Base-by-base conservation (phyloP, 1,140 invertebrate species). In the Dendroctonus valens region DNA sequence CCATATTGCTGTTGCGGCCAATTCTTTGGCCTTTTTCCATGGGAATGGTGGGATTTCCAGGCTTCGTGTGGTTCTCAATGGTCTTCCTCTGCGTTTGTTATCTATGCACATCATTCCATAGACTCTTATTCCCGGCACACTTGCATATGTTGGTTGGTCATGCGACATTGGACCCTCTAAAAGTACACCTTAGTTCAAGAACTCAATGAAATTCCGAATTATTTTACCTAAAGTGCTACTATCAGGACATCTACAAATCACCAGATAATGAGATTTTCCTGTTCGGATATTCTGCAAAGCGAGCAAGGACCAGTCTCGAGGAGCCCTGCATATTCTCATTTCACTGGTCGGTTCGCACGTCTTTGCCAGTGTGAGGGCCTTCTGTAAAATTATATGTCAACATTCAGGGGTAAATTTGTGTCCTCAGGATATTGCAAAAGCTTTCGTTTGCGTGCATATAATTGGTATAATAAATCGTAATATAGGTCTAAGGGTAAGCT, bases 61-160 rank as follows among this genome's bases (percentile, higher is more conserved):
- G 77, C 70, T 80, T 74, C 77, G 83, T 72, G 73, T 80, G 70
- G 81, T 81, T 74, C 79, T 81, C 74, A 75, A 82, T 76, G 71
- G 79, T 72, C 79, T 83, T 73, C 74, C 81, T 70, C 82, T 82
- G 72, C 79, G 81, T 68, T 64, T 63, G 74, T 77, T 75, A 44
- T 79, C 83, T 0, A 91, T 89, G 78, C 94, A 95, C 87, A 96
- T 91, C 94, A 96, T 96, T 53, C 92, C 94, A 73, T 93, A 96
- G 5, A 96, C 92, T 67, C 92, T 83, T 65, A 95, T 94, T 0
- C 93, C 92, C 2, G 93, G 93, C 9, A 96, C 93, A 68, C 92
- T 92, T 0, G 93, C 94, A 76, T 96, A 96, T 0, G 92, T 92
- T 5, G 94, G 93, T 75, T 95, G 92, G 78, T 94, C 91, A 78